A percentile compares a stretch with the other conserved stretches of the same genome.
These are phyloP conservation scores for Helicoverpa assulta DNA, from an alignment of 2,888 invertebrate genomes.

Conservation along the genomic window DNA sequence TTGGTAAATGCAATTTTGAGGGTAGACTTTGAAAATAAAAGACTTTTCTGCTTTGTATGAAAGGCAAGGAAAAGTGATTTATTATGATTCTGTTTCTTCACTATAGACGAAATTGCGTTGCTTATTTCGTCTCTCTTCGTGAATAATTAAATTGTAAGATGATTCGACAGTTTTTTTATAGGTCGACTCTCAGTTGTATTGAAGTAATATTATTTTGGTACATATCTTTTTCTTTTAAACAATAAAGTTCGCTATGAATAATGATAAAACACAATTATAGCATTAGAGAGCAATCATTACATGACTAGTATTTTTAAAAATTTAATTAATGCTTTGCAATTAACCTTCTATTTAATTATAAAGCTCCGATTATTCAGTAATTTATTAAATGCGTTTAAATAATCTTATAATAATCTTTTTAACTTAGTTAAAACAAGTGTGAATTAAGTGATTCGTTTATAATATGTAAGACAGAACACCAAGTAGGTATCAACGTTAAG, in stretches of 20 bases:
- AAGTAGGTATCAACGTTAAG: too few species aligned
- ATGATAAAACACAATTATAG: not conserved
- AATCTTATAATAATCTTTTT: not conserved
- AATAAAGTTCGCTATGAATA: not conserved
- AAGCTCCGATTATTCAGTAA: conserved; percentile 7
- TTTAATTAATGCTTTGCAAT: conserved; percentile 16
- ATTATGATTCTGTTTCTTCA: conserved; percentile 41
- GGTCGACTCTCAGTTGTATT: not conserved
- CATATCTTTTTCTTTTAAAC: not conserved
- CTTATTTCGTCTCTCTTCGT: conserved; percentile 23
- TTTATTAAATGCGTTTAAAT: conserved; percentile 20
- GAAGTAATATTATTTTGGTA: not conserved
- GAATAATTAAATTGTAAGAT: conserved; percentile 36
- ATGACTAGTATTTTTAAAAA: not conserved
- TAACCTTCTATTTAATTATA: conserved; percentile 17
- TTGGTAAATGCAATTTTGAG: conserved; percentile 53
- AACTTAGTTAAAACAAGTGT: not conserved
- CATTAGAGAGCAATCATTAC: not conserved
- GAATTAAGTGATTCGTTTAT: too few species aligned
- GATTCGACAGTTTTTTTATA: conserved; percentile 30
- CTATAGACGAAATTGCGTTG: conserved; percentile 25
- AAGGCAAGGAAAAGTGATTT: conserved; percentile 42
- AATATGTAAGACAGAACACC: too few species aligned
- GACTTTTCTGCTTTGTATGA: conserved; percentile 39
- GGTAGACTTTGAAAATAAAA: conserved; percentile 51